Base-by-base conservation (phyloP, 1,140 invertebrate species). In the Heliconius melpomene region DNA sequence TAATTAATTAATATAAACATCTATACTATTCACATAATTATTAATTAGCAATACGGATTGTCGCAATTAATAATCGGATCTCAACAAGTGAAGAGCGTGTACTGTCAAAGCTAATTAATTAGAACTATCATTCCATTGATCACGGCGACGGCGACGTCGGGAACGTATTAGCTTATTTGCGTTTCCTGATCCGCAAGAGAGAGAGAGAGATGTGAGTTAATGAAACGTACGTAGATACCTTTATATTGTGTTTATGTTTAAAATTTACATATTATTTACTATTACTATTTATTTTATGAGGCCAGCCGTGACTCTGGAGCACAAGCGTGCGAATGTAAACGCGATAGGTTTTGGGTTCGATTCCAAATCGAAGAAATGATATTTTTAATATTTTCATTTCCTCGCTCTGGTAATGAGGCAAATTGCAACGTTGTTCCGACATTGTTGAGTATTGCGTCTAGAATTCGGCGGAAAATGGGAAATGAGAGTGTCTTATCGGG, bases 61-160 rank as follows among this genome's bases (percentile, higher is more conserved):
- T 74, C 46, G 78, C 71, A 82, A 84, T 85, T 83, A 84, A 86
- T 84, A 75, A 72, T 26, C 29, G 57, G 52, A 77, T 78, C 77
- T 83, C 72, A 81, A 84, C 79, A 80, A 82, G 71, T 60, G 57
- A 54, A 75, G 73, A 78, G 57, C 75, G 80, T 86, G 83, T 82
- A 84, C 81, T 81, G 85, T 87, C 87, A 83, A 87, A 86, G 81
- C 77, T 77, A 88, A 89, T 89, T 89, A 89, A 89, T 89, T 88
- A 86, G 74, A 80, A 80, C 81, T 80, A 89, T 89, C 87, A 88
- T 73, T 80, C 86, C 82, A 87, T 88, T 87, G 87, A 88, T 89
- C 88, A 85, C 79, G 8, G 75, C 40, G 66, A 72, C 74, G 81
- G 75, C 46, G 66, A 72, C 70, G 82, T 75, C 78, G 70, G 72